Percentiles rank a stretch among this genome's conserved stretches.
Conservation (phyloP, 2,113 vertebrate genomes). For the Camelus bactrianus region DNA sequence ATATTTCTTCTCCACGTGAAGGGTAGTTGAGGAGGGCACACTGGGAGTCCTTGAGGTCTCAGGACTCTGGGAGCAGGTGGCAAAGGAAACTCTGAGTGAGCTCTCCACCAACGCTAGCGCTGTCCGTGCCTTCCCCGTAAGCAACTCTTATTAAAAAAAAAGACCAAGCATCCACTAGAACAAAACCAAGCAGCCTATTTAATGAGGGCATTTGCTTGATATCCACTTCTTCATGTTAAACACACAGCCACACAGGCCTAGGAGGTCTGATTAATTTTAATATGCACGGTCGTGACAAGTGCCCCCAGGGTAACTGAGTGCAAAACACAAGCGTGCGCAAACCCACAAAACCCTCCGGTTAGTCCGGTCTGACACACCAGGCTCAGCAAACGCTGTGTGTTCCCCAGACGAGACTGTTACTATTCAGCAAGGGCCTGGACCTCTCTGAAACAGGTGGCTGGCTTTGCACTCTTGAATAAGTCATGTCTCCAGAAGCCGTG, state of each 20-base stretch:
- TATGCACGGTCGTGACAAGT: slow-evolving; percentile 89
- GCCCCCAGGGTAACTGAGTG: slow-evolving; percentile 83
- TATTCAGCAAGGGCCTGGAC: slow-evolving; percentile 86
- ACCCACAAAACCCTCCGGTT: slow-evolving; percentile 72
- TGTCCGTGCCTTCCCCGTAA: slow-evolving; percentile 85
- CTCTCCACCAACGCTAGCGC: slow-evolving; percentile 84
- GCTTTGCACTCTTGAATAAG: slow-evolving; percentile 84
- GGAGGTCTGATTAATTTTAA: slow-evolving; percentile 92
- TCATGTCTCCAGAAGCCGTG: slow-evolving; percentile 77
- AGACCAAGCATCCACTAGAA: slow-evolving; percentile 89
- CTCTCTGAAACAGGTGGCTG: slow-evolving; percentile 88
- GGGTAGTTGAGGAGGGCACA: slow-evolving; percentile 67
- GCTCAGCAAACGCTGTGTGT: slow-evolving; percentile 67
- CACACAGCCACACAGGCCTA: slow-evolving; percentile 84
- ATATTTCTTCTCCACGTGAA: slow-evolving; percentile 56
- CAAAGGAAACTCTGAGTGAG: slow-evolving; percentile 85
- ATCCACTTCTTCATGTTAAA: slow-evolving; percentile 88
- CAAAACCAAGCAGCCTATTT: slow-evolving; percentile 88
- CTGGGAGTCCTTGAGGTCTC: slow-evolving; percentile 82
- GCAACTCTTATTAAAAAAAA: slow-evolving; percentile 91
- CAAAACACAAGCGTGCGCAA: slow-evolving; percentile 38
- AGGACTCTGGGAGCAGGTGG: slow-evolving; percentile 88
- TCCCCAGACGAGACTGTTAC: slow-evolving; percentile 86
- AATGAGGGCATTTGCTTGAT: slow-evolving; percentile 89
- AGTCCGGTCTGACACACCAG: slow-evolving; percentile 77